Base-by-base conservation (phyloP, 2,797 vertebrate genomes). In the Xenops minutus region DNA sequence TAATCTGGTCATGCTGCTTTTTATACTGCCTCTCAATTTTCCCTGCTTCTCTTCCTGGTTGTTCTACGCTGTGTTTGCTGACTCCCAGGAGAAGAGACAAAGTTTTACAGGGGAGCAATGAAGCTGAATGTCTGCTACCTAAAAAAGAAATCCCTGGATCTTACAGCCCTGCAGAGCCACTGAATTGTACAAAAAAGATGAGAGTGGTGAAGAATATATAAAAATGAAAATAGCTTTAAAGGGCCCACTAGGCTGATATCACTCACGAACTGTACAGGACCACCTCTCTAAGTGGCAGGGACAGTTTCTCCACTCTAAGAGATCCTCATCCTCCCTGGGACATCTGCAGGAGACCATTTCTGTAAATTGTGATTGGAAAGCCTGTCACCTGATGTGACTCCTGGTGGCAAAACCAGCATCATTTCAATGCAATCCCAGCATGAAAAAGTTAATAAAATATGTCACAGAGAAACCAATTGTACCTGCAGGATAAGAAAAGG, bases 391-490 rank as follows among this genome's bases (percentile, higher is more conserved):
- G 71, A 79, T 89, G 79, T 16, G 54, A 76, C 67, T 91, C 76
- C 3, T 2, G 61, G 61, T 39, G 27, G 61, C 54, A 94, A 87
- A 88, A 80, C 29, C 49, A 74, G 44, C 34, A 37, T 54, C 93
- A 85, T 74, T 93, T 86, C 69, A 69, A 8, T 56, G 22, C 71
- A 85, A 39, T 66, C 87, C 48, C 89, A 94, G 74, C 74, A 92
- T 43, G 71, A 88, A 95, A 77, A 96, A 75, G 79, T 94, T 94
- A 91, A 95, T 86, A 92, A 95, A 94, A 72, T 79, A 85, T 86
- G 87, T 80, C 92, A 92, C 69, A 58, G 69, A 88, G 77, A 96
- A 93, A 88, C 44, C 56, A 77, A 91, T 91, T 94, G 69, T 73
- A 94, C 71, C 87, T 88, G 49, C 71, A 82, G 83, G 61, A 54